A percentile compares a stretch with the other conserved stretches of the same genome.
Evolutionary conservation across 2,888 invertebrate genomes (phyloP).

Genomic region (Leptopilina drosophilae): DNA sequence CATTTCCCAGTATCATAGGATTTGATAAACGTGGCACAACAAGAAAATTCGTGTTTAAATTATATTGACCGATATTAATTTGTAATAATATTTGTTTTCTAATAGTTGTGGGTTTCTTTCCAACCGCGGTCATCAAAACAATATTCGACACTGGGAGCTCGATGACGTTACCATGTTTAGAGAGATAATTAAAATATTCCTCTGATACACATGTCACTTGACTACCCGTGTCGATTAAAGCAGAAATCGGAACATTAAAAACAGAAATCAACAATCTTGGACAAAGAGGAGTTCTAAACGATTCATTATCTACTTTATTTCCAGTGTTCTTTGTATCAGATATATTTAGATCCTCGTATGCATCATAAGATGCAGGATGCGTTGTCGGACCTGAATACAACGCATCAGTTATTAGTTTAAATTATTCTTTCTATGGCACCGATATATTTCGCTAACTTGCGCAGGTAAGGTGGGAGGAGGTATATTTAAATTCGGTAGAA

Average conservation of each 20-base stretch:
- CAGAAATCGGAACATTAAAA: constrained; percentile 35
- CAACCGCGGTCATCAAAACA: constrained; percentile 46
- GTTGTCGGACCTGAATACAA: neutral
- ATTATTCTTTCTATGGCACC: neutral
- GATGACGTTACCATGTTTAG: constrained; percentile 26
- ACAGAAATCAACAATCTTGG: constrained; percentile 44
- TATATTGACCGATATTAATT: constrained; percentile 33
- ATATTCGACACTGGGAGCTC: constrained; percentile 51
- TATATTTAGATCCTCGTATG: neutral
- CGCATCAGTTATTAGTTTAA: no score
- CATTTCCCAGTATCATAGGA: constrained; percentile 47
- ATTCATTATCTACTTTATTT: constrained; percentile 25
- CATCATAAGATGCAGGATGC: neutral
- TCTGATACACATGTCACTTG: constrained; percentile 54
- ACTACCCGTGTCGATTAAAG: constrained; percentile 54
- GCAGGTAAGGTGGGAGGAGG: neutral
- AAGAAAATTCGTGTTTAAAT: constrained; percentile 28
- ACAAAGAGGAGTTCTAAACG: constrained; percentile 32
- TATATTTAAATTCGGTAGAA: neutral
- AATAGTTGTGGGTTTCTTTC: constrained; percentile 45
- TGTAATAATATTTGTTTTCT: constrained; percentile 47
- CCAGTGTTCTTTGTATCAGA: neutral
- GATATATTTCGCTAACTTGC: neutral
- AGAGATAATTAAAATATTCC: constrained; percentile 46
- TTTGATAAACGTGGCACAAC: constrained; percentile 42